Evolutionary conservation across 2,888 invertebrate species (phyloP).

Genomic region (Antitype chi): DNA sequence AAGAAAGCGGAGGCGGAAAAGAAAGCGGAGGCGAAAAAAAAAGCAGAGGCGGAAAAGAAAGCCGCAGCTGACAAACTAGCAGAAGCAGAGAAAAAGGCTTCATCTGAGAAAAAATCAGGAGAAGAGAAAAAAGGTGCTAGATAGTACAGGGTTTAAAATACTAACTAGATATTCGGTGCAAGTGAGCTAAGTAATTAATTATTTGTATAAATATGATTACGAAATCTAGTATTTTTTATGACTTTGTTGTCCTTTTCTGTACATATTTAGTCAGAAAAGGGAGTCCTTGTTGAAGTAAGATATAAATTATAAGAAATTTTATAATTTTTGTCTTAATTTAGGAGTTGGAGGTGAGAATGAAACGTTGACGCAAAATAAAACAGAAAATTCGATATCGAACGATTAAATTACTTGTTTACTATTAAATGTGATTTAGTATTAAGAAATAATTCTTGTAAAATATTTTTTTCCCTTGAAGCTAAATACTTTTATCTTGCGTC

Average conservation of each 20-base stretch:
- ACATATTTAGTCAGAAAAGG: constrained; percentile 61
- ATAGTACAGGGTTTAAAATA: constrained; percentile 80
- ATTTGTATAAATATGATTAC: constrained; percentile 65
- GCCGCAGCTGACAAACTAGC: constrained; percentile 28
- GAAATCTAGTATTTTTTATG: constrained; percentile 61
- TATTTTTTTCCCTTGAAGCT: constrained; percentile 20
- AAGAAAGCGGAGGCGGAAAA: background rate
- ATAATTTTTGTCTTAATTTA: constrained; percentile 53
- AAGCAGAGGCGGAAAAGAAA: constrained; percentile 32
- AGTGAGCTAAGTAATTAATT: constrained; percentile 58
- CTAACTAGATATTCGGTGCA: constrained; percentile 56
- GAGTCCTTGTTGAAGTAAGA: constrained; percentile 36
- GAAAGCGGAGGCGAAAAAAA: background rate
- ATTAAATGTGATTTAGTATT: constrained; percentile 48
- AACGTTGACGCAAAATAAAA: constrained; percentile 54
- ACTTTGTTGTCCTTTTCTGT: constrained; percentile 63
- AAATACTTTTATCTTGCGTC: constrained; percentile 55
- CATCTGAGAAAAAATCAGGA: constrained; percentile 39
- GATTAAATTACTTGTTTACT: constrained; percentile 35
- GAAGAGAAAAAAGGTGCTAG: constrained; percentile 80
- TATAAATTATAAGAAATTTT: constrained; percentile 55
- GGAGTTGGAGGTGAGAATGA: background rate
- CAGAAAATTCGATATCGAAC: constrained; percentile 24
- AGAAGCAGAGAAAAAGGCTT: constrained; percentile 68
- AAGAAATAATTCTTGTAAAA: constrained; percentile 33